phyloP scores from a whole-genome alignment of 2,113 vertebrate genomes.

The Coptodon rendalli region DNA sequence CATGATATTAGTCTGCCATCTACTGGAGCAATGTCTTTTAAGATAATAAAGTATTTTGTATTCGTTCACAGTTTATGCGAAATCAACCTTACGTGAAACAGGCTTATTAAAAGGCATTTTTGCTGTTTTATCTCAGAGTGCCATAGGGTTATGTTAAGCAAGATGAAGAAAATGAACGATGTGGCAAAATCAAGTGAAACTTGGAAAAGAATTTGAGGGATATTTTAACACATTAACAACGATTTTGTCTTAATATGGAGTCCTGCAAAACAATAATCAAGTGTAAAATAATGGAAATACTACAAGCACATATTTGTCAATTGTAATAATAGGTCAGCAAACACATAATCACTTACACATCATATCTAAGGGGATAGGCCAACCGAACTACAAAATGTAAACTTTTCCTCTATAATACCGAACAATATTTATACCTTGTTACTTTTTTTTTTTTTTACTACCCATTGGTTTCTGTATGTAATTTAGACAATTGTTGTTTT shows the following conservation, averaged over 20 bases:
- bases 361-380: not conserved
- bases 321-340: not conserved
- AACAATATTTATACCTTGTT: not conserved
- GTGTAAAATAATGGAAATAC: not conserved
- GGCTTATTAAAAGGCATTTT: fast-evolving
- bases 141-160: not conserved
- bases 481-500: not conserved
- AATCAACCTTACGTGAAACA: not conserved
- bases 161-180: not conserved
- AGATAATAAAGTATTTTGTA: not conserved
- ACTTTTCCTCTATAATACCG: not conserved
- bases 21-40: not conserved
- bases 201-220: fast-evolving
- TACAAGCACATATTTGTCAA: not conserved
- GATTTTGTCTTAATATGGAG: not conserved
- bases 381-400: not conserved
- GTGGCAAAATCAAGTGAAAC: not conserved
- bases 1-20: conserved; percentile 6
- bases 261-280: not conserved
- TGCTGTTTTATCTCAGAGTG: not conserved
- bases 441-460: not conserved
- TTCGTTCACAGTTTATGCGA: not conserved
- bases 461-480: not conserved
- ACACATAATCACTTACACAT: not conserved
- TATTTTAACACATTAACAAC: not conserved